Percentiles rank a stretch among this genome's conserved stretches.
phyloP scores from a whole-genome alignment of 92 coral and sea anemone species.

The Parazoanthus darwini region DNA sequence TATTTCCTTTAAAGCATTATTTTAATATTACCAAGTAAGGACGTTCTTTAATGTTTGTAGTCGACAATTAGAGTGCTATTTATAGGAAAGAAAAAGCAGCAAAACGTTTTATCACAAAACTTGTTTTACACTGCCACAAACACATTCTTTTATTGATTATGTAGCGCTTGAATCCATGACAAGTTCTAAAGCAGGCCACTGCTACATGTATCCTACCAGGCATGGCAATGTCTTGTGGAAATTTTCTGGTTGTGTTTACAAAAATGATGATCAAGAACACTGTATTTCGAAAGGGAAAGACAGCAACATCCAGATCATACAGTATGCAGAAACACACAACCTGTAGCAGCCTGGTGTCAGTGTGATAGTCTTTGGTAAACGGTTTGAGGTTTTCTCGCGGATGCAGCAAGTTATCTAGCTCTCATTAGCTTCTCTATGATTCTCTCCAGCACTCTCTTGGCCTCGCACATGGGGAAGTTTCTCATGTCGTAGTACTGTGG shows the following conservation, averaged over 20 bases:
- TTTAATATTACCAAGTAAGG: not conserved
- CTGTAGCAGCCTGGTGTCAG: not conserved
- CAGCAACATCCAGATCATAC: not conserved
- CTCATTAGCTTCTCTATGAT: conserved; percentile 81
- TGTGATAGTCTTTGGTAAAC: not conserved
- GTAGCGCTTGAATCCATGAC: not conserved
- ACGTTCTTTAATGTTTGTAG: too few species aligned
- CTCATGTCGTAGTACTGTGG: conserved; percentile 98
- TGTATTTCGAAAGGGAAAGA: too few species aligned
- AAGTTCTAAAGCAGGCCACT: not conserved
- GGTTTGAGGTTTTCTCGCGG: not conserved
- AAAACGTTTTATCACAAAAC: too few species aligned
- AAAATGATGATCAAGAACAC: not conserved
- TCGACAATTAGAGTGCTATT: not conserved
- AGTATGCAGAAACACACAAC: too few species aligned
- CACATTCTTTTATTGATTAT: not conserved
- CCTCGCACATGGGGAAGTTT: conserved; percentile 98
- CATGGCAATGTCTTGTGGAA: not conserved
- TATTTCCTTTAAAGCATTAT: not conserved
- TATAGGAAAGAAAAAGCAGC: not conserved
- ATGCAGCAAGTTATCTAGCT: conserved; percentile 43
- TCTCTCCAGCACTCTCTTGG: conserved; percentile 94
- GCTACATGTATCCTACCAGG: not conserved
- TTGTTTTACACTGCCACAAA: not conserved
- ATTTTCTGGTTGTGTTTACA: not conserved